Evolutionary conservation across 1,140 invertebrate genomes (phyloP), one percentile per base, ranked within the genome.

Genomic region (Nautilus pompilius): DNA sequence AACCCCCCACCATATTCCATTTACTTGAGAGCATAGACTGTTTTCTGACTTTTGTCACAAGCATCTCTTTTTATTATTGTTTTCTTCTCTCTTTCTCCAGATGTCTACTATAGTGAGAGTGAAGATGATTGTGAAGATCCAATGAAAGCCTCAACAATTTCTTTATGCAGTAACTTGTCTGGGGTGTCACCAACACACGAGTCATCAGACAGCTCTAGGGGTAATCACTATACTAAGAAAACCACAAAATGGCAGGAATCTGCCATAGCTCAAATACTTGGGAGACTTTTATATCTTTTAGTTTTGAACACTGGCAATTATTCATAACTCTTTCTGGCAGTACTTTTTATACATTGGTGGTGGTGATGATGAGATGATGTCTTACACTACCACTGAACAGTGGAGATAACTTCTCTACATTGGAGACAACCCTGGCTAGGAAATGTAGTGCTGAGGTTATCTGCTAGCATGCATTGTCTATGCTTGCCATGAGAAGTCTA

Each of bases 21-120:
- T 10, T 65, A 10, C 36, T n/a, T 10, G 17, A 34, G 29, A 10
- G 15, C 5, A 22, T 22, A 30, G 8, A 32, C 6, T 20, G 17
- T 29, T 0, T 8, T 33, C 10, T 61, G 28, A 20, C 17, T 10
- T n/a, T 10, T 26, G 0, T 30, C 24, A 32, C 15, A 0, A 32
- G 0, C 15, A 32, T 46, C 3, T 41, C 30, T 45, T 51, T 34
- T 48, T 13, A 41, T 58, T 51, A n/a, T 6, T 26, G 2, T 10
- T 28, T 17, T 41, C 17, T 28, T 0, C 13, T 57, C 17, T 66
- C n/a, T 22, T 32, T 41, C n/a, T 65, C 15, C 58, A 70, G 83
- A 76, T 70, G 85, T 86, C 62, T 86, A 91, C 58, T 94, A 90
- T 76, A 94, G 81, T 71, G 81, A 83, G 65, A 82, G 78, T 64